phyloP scores from a whole-genome alignment of 2,888 invertebrate genomes.

The Branchipolynoe longqiensis region DNA sequence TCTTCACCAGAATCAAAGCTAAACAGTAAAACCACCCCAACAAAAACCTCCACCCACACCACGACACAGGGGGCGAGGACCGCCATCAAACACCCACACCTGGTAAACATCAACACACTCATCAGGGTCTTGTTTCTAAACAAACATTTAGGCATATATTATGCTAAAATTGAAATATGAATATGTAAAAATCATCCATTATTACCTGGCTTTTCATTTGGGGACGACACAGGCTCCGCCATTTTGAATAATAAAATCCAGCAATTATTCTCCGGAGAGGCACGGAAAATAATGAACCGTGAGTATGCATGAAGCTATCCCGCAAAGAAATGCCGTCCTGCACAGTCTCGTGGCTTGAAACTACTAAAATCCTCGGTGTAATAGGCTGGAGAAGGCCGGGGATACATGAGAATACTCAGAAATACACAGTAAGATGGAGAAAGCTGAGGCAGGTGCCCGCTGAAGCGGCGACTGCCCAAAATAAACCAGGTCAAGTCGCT shows the following conservation, averaged over 20 bases:
- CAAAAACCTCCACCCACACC: slow-evolving; percentile 17
- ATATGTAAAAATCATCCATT: slow-evolving; percentile 66
- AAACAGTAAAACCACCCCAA: neutral
- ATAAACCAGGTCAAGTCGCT: slow-evolving; percentile 58
- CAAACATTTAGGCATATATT: slow-evolving; percentile 62
- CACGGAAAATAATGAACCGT: slow-evolving; percentile 63
- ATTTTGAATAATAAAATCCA: slow-evolving; percentile 67
- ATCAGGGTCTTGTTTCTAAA: slow-evolving; percentile 34
- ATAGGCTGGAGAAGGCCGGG: neutral
- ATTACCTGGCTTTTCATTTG: slow-evolving; percentile 66
- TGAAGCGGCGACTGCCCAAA: slow-evolving; percentile 55
- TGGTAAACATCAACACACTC: slow-evolving; percentile 39
- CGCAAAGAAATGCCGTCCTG: slow-evolving; percentile 33
- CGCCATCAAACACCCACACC: neutral
- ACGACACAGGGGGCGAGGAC: neutral
- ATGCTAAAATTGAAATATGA: slow-evolving; percentile 67
- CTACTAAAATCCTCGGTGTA: slow-evolving; percentile 12
- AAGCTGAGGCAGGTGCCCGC: slow-evolving; percentile 41
- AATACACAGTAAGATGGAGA: slow-evolving; percentile 14
- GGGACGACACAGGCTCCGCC: slow-evolving; percentile 63
- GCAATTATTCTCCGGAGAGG: slow-evolving; percentile 65
- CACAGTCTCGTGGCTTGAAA: slow-evolving; percentile 13
- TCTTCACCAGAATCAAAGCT: slow-evolving; percentile 23
- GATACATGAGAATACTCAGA: slow-evolving; percentile 10
- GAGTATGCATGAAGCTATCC: slow-evolving; percentile 59